Evolutionary conservation across 2,797 vertebrate genomes (phyloP).

Genomic region (Glyptemys insculpta): DNA sequence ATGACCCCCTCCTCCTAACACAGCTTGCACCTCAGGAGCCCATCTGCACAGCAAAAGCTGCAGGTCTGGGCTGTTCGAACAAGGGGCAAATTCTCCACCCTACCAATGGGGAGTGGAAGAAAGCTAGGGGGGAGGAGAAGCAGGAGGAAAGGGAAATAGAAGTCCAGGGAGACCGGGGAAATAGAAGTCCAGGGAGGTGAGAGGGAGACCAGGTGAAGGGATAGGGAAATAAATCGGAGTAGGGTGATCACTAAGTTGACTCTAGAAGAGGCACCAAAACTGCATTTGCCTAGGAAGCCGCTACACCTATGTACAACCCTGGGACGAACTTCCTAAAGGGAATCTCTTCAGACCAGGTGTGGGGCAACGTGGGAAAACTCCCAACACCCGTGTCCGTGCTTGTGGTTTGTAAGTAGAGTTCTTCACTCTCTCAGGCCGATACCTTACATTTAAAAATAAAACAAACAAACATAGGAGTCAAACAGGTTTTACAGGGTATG

Average conservation of each 20-base stretch:
- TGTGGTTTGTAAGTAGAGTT: neutral
- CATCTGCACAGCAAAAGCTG: neutral
- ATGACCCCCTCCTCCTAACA: neutral
- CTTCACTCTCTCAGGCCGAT: neutral
- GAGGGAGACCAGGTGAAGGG: neutral
- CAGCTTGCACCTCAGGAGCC: neutral
- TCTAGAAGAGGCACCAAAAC: neutral
- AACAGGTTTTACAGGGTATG: neutral
- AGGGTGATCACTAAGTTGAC: neutral
- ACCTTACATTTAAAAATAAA: neutral
- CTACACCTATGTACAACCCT: neutral
- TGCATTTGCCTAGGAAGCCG: neutral
- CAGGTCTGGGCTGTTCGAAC: neutral
- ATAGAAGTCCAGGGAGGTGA: neutral
- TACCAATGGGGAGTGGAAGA: neutral
- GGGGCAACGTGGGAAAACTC: neutral
- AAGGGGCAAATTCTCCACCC: neutral
- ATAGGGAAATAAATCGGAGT: fast-evolving
- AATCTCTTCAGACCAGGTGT: neutral
- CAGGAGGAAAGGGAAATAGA: neutral
- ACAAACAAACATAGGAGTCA: neutral
- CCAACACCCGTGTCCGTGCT: fast-evolving
- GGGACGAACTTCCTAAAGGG: neutral
- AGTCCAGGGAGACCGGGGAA: neutral
- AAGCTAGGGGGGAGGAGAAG: neutral